phyloP scores from a whole-genome alignment of 2,113 vertebrate species.

The Mesoclemmys tuberculata region DNA sequence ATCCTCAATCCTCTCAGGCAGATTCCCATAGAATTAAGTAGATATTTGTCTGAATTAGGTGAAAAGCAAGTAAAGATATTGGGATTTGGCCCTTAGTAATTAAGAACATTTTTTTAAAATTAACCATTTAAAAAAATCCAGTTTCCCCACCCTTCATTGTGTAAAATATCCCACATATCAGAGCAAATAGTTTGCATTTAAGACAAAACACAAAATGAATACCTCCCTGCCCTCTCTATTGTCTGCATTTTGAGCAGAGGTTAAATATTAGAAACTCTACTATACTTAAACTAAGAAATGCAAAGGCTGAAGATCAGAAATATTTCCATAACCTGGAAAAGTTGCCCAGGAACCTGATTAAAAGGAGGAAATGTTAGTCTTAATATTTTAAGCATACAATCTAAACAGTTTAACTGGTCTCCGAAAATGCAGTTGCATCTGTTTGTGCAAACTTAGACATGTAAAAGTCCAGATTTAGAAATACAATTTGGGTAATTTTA shows the following conservation, averaged over 20 bases:
- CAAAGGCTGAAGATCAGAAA: neutral
- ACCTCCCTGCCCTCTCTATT: neutral
- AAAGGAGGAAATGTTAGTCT: neutral
- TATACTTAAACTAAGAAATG: fast-evolving
- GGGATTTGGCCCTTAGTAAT: neutral
- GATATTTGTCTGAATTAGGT: neutral
- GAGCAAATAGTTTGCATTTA: neutral
- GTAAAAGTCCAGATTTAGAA: neutral
- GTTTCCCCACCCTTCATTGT: neutral
- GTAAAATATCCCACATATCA: neutral
- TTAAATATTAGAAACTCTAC: neutral
- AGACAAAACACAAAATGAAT: neutral
- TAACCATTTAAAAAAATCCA: constrained; percentile 39
- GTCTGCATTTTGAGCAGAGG: neutral
- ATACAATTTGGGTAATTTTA: neutral
- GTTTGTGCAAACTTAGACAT: fast-evolving
- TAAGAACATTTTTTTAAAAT: constrained; percentile 26
- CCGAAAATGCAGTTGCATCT: neutral
- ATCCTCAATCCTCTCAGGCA: neutral
- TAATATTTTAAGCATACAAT: neutral
- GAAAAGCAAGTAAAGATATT: neutral
- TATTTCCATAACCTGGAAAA: neutral
- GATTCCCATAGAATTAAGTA: neutral
- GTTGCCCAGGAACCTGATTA: neutral
- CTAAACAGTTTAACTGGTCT: neutral